Conservation (phyloP, 2,797 vertebrate species). For the Pangasius macronema region DNA sequence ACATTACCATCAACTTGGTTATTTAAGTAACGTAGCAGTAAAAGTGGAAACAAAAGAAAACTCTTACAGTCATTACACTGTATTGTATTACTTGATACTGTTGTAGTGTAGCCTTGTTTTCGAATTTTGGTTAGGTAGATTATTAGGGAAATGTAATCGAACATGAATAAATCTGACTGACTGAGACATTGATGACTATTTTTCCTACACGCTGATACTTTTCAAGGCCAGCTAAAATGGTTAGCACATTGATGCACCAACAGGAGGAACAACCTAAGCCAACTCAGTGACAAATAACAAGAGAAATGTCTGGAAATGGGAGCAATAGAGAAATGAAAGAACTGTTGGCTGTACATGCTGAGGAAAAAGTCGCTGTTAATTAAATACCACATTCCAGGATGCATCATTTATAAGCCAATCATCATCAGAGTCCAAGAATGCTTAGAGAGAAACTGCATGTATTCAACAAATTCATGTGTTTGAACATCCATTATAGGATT, state of each 20-base stretch:
- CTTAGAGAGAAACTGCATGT: background rate
- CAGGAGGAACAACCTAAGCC: background rate
- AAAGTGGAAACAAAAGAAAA: background rate
- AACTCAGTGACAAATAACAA: background rate
- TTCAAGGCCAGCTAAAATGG: background rate
- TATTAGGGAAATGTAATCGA: background rate
- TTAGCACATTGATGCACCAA: background rate
- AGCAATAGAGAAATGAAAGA: background rate
- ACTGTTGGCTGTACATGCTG: background rate
- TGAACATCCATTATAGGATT: background rate
- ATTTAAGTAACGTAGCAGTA: background rate
- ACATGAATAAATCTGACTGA: background rate
- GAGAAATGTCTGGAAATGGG: background rate
- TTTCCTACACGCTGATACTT: background rate
- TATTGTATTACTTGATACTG: background rate
- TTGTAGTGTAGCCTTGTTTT: background rate
- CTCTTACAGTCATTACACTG: background rate
- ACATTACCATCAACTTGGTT: background rate
- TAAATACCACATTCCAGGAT: slow-evolving; percentile 2
- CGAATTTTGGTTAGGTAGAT: background rate
- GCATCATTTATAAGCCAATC: background rate
- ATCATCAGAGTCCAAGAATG: background rate
- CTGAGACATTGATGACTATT: background rate
- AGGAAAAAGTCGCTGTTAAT: background rate
- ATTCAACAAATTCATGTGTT: background rate